Conservation (phyloP, 2,113 vertebrate genomes). For the Festucalex cinctus region DNA sequence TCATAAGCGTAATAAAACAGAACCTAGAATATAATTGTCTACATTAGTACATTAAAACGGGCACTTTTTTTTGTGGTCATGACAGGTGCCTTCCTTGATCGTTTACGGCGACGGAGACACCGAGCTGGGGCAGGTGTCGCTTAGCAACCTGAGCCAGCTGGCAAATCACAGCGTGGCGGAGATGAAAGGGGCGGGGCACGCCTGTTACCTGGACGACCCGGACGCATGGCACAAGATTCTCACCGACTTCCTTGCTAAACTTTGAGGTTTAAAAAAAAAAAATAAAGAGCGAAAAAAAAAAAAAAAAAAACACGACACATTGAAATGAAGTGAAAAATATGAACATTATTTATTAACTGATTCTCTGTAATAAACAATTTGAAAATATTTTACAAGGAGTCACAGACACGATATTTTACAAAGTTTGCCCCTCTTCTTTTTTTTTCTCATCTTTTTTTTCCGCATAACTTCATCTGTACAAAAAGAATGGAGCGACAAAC, state of each 20-base stretch:
- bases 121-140: slow-evolving; percentile 80
- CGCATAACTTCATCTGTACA: slow-evolving; percentile 84
- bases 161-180: slow-evolving; percentile 83
- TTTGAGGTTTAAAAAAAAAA: slow-evolving; percentile 63
- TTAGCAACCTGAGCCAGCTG: slow-evolving; percentile 82
- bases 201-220: slow-evolving; percentile 92
- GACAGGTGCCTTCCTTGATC: slow-evolving; percentile 82
- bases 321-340: slow-evolving; percentile 99
- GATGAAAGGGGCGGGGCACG: slow-evolving; percentile 85
- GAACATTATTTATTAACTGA: slow-evolving; percentile 99
- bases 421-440: slow-evolving; percentile 84
- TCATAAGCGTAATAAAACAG: not conserved
- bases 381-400: slow-evolving; percentile 99
- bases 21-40: not conserved
- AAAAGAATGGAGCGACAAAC: slow-evolving; percentile 83
- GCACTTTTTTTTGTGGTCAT: slow-evolving; percentile 17
- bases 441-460: slow-evolving; percentile 65
- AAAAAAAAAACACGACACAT: slow-evolving; percentile 47
- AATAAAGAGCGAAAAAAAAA: slow-evolving; percentile 39
- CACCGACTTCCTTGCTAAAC: slow-evolving; percentile 78
- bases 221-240: slow-evolving; percentile 83
- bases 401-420: slow-evolving; percentile 99
- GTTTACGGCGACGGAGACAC: slow-evolving; percentile 89
- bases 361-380: slow-evolving; percentile 99
- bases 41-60: not conserved